phyloP scores from a whole-genome alignment of 2,113 vertebrate species.

The Aegithalos caudatus region DNA sequence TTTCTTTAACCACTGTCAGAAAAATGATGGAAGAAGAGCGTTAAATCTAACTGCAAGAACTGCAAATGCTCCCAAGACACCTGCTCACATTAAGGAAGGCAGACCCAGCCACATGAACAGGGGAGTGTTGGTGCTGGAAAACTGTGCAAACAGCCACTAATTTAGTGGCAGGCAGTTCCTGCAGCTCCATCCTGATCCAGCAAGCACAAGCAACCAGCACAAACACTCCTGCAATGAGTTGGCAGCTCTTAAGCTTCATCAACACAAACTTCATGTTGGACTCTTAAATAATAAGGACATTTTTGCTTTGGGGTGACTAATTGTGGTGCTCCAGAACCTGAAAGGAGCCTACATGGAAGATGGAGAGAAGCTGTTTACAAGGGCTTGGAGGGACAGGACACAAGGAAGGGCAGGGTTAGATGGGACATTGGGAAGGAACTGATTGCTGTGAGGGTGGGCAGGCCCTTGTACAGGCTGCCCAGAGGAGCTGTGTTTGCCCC shows the following conservation, averaged over 20 bases:
- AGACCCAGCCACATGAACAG: not conserved
- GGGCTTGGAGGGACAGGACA: not conserved
- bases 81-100: not conserved
- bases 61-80: not conserved
- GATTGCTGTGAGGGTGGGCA: not conserved
- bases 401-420: not conserved
- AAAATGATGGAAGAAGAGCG: not conserved
- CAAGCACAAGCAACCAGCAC: not conserved
- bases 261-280: not conserved
- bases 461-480: not conserved
- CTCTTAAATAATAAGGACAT: not conserved
- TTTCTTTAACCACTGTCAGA: slow-evolving; percentile 92
- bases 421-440: not conserved
- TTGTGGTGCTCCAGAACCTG: not conserved
- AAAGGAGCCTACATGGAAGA: not conserved
- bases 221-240: not conserved
- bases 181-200: not conserved
- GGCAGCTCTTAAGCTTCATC: not conserved
- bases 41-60: not conserved
- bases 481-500: not conserved
- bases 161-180: not conserved
- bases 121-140: not conserved
- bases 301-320: not conserved
- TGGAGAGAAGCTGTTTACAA: not conserved
- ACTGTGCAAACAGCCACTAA: not conserved